Evolutionary conservation across 1,140 invertebrate species (phyloP), one percentile per base, ranked within the genome.

Genomic region (Camponotus pennsylvanicus): DNA sequence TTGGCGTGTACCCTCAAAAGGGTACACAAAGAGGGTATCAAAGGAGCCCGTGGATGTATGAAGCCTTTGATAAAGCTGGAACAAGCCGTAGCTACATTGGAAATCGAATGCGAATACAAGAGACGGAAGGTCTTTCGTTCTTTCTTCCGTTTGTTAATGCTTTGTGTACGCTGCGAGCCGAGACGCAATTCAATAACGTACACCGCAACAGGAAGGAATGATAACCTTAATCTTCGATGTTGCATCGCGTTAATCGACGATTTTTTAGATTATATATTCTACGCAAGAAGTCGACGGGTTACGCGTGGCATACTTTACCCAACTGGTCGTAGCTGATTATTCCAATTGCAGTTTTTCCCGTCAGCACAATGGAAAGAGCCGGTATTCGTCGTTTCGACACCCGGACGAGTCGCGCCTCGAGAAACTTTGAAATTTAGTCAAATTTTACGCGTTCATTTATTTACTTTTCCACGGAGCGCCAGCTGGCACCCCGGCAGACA

Each of bases 371-470:
- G 3, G 13, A 76, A 70, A 37, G 57, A 84, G 71, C 55, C 15
- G 3, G 27, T 1, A 7, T 11, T 9, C 7, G 55, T 4, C 27
- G 57, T n/a, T 21, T 64, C 64, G 57, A 37, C 59, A 69, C 13
- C 15, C 45, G 63, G 18, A 37, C 11, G 42, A 40, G 63, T 32
- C 73, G 40, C 15, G 27, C 71, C 66, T 5, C 15, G 15, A 15
- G 80, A 75, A 89, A 89, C 63, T 89, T 89, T 34, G 84, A 79
- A 89, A 89, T 89, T 90, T 89, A 80, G 78, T 55, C 61, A 78
- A 89, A 90, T 90, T 89, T 89, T 87, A 84, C 84, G 88, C 88
- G 88, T 89, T 85, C 79, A 90, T 90, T 85, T 89, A 89, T 89
- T 89, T 89, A 89, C 85, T 87, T 90, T 89, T 87, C 85, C 71